Evolutionary conservation across 2,113 vertebrate species (phyloP).

Genomic region (Garra rufa): DNA sequence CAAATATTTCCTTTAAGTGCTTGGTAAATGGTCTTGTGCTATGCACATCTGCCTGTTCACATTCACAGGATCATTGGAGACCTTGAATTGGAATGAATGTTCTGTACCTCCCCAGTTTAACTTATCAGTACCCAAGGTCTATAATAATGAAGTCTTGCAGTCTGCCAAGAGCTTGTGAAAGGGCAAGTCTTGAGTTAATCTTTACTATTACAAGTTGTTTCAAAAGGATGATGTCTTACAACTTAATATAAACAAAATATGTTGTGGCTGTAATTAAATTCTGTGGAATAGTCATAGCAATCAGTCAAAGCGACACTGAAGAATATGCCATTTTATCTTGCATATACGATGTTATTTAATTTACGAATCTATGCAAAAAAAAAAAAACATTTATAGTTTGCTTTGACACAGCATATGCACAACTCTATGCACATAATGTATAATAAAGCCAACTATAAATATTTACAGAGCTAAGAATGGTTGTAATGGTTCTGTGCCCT

Average conservation of each 20-base stretch:
- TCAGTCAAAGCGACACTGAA: not conserved
- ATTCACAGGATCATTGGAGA: not conserved
- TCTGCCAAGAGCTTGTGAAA: not conserved
- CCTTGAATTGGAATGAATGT: slow-evolving; percentile 41
- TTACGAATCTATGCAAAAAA: not conserved
- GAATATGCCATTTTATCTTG: no score
- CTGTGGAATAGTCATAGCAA: not conserved
- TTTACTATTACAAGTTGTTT: not conserved
- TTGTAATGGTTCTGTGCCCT: not conserved
- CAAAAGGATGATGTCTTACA: not conserved
- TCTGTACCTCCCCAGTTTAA: slow-evolving; percentile 23
- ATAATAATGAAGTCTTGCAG: slow-evolving; percentile 2
- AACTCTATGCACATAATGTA: no score
- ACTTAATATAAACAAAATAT: not conserved
- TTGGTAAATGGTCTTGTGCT: not conserved
- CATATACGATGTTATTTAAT: no score
- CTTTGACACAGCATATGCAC: no score
- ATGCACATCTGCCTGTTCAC: slow-evolving; percentile 5
- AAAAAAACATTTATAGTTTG: not conserved
- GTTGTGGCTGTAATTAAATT: not conserved
- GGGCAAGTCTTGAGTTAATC: not conserved
- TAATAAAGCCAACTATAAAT: not conserved
- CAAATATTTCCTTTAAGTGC: not conserved
- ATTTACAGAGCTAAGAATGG: not conserved
- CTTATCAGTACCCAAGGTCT: slow-evolving; percentile 39